A percentile compares a stretch with the other conserved stretches of the same genome.
Conservation (phyloP, 2,888 invertebrate species). For the Drosophila setosimentum region DNA sequence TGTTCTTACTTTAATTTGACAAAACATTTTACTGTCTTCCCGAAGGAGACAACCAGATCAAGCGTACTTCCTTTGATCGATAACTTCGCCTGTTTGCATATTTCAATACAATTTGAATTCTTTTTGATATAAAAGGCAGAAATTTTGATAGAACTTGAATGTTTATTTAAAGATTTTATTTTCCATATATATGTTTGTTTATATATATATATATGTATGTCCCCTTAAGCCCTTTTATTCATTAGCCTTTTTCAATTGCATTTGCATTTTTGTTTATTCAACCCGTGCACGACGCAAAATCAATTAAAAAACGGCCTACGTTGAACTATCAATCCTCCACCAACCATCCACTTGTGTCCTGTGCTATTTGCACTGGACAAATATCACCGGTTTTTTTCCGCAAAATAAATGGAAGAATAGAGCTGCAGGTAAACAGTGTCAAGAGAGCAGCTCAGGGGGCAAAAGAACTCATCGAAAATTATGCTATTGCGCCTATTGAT, state of each 20-base stretch:
- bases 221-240: conserved; percentile 1
- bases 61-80: background rate
- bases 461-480: conserved; percentile 23
- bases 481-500: conserved; percentile 42
- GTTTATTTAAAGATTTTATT: background rate
- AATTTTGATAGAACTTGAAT: background rate
- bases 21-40: background rate
- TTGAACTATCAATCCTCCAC: background rate
- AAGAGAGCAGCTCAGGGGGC: conserved; percentile 1
- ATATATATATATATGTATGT: background rate
- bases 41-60: too few species aligned
- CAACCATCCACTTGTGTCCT: background rate
- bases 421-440: conserved; percentile 48
- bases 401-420: conserved; percentile 25
- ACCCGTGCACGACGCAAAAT: conserved; percentile 52
- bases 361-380: conserved; percentile 52
- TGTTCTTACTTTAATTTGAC: background rate
- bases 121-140: background rate
- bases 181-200: background rate
- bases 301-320: conserved; percentile 59
- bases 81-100: background rate
- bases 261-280: conserved; percentile 41
- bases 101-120: background rate
- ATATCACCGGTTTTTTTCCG: conserved; percentile 25
- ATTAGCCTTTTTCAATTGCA: conserved; percentile 30